phyloP scores from a whole-genome alignment of 2,888 invertebrate species.

The Gisinianus flammeolus region DNA sequence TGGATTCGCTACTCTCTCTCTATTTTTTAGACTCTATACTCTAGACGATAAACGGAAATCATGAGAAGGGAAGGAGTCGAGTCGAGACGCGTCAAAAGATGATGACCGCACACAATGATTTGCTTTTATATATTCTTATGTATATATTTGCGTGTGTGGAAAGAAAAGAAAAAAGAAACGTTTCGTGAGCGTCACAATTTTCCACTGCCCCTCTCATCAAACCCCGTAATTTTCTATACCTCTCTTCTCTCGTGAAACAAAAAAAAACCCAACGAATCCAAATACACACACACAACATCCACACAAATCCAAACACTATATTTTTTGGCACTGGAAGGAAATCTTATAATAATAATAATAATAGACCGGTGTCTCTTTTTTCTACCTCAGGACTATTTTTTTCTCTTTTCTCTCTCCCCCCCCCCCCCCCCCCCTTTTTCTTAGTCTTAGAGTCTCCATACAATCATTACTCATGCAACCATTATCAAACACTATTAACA shows the following conservation, averaged over 20 bases:
- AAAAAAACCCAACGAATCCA: background rate
- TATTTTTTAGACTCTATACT: background rate
- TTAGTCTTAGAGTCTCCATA: background rate
- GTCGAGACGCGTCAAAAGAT: background rate
- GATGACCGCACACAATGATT: conserved; percentile 43
- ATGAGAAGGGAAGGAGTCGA: background rate
- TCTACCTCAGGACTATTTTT: conserved; percentile 18
- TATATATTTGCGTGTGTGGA: conserved; percentile 33
- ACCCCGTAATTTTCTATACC: conserved; percentile 38
- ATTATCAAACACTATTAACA: conserved; percentile 22
- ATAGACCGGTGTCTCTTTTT: conserved; percentile 33
- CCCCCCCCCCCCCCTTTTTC: background rate
- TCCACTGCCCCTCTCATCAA: conserved; percentile 24
- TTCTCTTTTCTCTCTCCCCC: background rate
- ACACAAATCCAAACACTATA: background rate
- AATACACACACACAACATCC: background rate
- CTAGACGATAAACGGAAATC: background rate
- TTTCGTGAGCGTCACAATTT: conserved; percentile 40
- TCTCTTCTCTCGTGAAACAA: conserved; percentile 14
- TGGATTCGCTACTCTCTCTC: too few species aligned
- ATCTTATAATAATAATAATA: conserved; percentile 24
- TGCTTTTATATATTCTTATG: too few species aligned
- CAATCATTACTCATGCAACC: background rate
- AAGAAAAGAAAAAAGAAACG: background rate
- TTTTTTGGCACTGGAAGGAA: conserved; percentile 31